A percentile compares a stretch with the other conserved stretches of the same genome.
Evolutionary conservation across 2,113 vertebrate species (phyloP).

Genomic region (Suricata suricatta): DNA sequence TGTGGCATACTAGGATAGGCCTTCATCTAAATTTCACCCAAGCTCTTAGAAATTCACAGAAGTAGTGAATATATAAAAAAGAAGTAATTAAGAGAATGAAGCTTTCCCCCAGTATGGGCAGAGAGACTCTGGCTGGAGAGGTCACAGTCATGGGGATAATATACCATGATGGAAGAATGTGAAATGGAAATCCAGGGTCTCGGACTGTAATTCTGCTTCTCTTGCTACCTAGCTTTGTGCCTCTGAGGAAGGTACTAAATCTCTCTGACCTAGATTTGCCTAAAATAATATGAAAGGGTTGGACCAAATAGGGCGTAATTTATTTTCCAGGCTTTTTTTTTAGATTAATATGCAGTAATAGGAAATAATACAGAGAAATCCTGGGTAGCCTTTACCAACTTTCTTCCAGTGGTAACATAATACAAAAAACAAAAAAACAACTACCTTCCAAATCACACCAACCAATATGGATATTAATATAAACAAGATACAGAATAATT

Average conservation of each 20-base stretch:
- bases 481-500: neutral
- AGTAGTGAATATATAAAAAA: neutral
- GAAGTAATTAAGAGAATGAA: neutral
- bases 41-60: neutral
- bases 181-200: neutral
- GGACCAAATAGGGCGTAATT: neutral
- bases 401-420: neutral
- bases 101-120: neutral
- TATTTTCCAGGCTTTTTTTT: neutral
- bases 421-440: neutral
- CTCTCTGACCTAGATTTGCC: neutral
- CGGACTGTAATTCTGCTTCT: neutral
- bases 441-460: neutral
- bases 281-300: neutral
- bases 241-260: neutral
- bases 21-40: neutral
- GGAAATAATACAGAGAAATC: neutral
- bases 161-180: neutral
- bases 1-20: neutral
- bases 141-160: neutral
- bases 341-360: neutral
- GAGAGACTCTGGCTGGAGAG: neutral
- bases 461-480: neutral
- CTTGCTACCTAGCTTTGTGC: neutral
- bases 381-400: neutral